Conservation (phyloP, 2,113 vertebrate species). For the Diadophis punctatus region DNA sequence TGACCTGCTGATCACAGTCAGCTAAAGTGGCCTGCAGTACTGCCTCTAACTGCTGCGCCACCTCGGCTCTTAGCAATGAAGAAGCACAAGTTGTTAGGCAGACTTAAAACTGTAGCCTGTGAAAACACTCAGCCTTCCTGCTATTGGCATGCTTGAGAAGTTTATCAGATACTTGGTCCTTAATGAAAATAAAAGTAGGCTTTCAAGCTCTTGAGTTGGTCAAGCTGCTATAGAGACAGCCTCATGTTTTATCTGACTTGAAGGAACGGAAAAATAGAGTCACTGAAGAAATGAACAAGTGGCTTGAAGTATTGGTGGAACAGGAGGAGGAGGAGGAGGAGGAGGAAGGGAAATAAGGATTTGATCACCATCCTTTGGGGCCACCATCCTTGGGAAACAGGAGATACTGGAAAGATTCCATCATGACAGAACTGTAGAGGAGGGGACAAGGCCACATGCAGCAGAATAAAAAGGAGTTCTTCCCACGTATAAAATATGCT, state of each 20-base stretch:
- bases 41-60: no score
- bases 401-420: background rate
- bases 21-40: no score
- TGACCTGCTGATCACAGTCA: no score
- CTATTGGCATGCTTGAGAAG: background rate
- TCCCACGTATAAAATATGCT: background rate
- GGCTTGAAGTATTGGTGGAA: background rate
- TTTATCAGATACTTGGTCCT: background rate
- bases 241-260: background rate
- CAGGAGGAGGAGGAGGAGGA: background rate
- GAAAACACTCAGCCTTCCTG: background rate
- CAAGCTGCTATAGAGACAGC: background rate
- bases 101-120: background rate
- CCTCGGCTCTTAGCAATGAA: slow-evolving; percentile 39
- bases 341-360: background rate
- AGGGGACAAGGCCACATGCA: background rate
- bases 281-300: background rate
- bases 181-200: background rate
- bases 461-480: background rate
- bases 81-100: slow-evolving; percentile 28
- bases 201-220: background rate
- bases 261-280: background rate
- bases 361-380: background rate
- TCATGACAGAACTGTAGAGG: background rate
- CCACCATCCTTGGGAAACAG: background rate